Base-by-base conservation (phyloP, 2,113 vertebrate species). In the Amphilophus citrinellus region DNA sequence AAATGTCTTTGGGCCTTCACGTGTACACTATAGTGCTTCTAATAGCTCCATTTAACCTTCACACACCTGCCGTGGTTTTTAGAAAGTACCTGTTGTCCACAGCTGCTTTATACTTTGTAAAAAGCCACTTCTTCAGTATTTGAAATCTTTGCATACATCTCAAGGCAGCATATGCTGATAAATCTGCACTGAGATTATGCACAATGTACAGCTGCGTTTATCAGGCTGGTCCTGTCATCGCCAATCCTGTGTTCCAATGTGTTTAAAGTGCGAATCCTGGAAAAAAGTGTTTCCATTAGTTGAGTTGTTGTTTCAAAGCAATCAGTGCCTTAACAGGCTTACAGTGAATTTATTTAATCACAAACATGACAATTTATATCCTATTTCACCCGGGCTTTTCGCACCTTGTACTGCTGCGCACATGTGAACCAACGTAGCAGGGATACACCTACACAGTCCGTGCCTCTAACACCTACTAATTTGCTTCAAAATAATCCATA, bases 311-410 rank as follows among this genome's bases (percentile, higher is more conserved):
- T 50, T 73, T 73, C 27, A 73, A 53, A 53, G 27, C 47, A 73
- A 27, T 32, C 10, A 73, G 24, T 32, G 47, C 44, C 47, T 73
- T 73, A 73, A 73, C 66, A 32, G 66, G 47, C 66, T 73, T 73
- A 32, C 6, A 73, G 5, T 73, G 10, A 73, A 73, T 73, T 32
- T 53, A 73, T 73, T 73, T 73, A 73, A 73, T 73, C 68, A 35
- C 47, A 73, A 71, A 71, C 17, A 17, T 24, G 20, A 53, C 44
- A 53, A 30, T 73, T 73, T 73, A 73, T 56, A 73, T 73, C 68
- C 47, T 2, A 7, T 73, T 53, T 73, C 66, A 73, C 47, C 47
- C 17, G 32, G 18, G 44, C 47, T 56, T 73, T 73, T 73, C 20
- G 24, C 68, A 73, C 68, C 68, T 73, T 30, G 68, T 73, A n/a